Base-by-base conservation (phyloP, 2,797 vertebrate genomes). In the Monodelphis domestica region DNA sequence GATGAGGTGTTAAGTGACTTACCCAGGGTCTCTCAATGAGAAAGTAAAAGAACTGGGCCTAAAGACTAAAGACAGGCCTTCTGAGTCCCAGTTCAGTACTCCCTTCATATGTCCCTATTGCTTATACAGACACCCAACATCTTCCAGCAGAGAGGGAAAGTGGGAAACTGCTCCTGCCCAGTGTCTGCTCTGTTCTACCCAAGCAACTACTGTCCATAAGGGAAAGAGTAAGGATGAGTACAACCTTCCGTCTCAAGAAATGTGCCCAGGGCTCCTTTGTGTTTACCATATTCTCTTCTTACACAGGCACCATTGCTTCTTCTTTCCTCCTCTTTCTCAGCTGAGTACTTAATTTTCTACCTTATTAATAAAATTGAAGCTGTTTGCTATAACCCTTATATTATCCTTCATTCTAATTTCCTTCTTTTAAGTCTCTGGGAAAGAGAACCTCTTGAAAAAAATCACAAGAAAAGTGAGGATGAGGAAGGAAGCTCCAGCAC, bases 1-100 rank as follows among this genome's bases (percentile, higher is more conserved):
- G 84, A 91, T 84, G 93, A 93, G 57, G 59, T 89, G 53, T n/a
- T 6, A 10, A 17, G 14, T 50, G 53, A 87, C 54, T 29, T 53
- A 17, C 57, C 52, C 94, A 89, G 95, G 95, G 89, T 96, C 94
- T 92, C 17, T 54, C 89, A 45, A 89, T 21, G 53, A 54, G 88
- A 59, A 52, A 53, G 15, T 24, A 33, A 21, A 24, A 2, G 2
- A 38, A 28, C 29, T 78, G 70, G 45, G 38, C 24, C 70, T 9
- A 24, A 4, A 78, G 38, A 24, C 70, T 9, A 24, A 4, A 78
- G 57, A 63, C 38, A 78, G 70, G 38, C 38, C 21, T 78, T 78
- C 21, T 11, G 38, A 78, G 30, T 78, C 15, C 15, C 4, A 2
- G 59, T 5, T 2, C 38, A 26, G 70, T n/a, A 2, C 70, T 78